Base-by-base conservation (phyloP, 2,888 invertebrate genomes). In the Patella caerulea region DNA sequence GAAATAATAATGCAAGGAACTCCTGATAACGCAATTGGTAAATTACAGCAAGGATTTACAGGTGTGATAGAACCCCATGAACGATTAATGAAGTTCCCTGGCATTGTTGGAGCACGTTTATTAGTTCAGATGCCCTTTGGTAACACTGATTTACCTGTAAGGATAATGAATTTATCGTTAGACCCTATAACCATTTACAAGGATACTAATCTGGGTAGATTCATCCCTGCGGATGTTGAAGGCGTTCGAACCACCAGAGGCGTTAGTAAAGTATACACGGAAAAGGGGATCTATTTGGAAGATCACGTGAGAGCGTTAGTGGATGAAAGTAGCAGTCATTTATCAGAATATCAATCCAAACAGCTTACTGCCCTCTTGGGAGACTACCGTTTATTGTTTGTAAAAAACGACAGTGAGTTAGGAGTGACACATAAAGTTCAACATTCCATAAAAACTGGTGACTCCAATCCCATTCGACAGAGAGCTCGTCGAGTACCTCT, bases 391-490 rank as follows among this genome's bases (percentile, higher is more conserved):
- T 34, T 73, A 54, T 52, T 72, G 52, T 77, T 79, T 77, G 72
- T 74, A 15, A 77, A 54, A 45, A 45, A 70, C 11, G 24, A 69
- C 14, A 52, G 59, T 14, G 79, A 79, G 45, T 29, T 78, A n/a
- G 73, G 77, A 15, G 34, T 45, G 12, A 75, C 75, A 19, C 59
- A 72, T n/a, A 17, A 77, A 15, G 71, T 75, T 19, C 65, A 74
- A 70, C 77, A 79, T 24, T 53, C 55, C n/a, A 79, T 77, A 24
- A 73, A 75, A 54, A 75, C 71, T 24, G 72, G 54, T 7, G 14
- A 73, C 19, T 59, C 71, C 14, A 77, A 56, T 9, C 77, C 79
- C 12, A 79, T 77, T 34, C 77, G 77, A 55, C 78, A 76, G 69
- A 24, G 53, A n/a, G 74, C 80, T 2, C 70, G 72, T 9, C 45